Base-by-base conservation (phyloP, 2,113 vertebrate species). In the Upupa epops region DNA sequence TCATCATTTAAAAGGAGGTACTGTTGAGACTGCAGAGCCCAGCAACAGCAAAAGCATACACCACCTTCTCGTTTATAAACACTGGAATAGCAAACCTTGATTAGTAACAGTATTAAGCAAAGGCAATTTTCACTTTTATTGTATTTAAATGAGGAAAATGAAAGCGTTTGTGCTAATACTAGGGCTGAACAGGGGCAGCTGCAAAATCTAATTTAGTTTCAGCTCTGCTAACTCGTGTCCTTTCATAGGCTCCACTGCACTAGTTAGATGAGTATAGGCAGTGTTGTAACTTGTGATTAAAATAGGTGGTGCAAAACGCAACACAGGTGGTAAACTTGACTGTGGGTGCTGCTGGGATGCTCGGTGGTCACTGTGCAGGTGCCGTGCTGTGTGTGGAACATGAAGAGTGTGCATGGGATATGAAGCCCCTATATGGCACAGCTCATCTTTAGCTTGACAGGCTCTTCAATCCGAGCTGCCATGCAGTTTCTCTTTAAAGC, bases 141-240 rank as follows among this genome's bases (percentile, higher is more conserved):
- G 60, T 45, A 87, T 89, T 89, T 77, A 96, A 91, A 91, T 63
- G 29, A 93, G 42, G 37, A 82, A 94, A 95, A 90, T 40, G 22
- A 72, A 91, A 86, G 42, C 4, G 7, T 70, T 84, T 76, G 84
- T 48, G 64, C 46, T 84, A 75, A 75, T 49, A 68, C 52, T 79
- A 79, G 75, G 37, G 76, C 58, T 28, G 24, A 85, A 85, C 34
- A 74, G 18, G 83, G 25, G 40, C 58, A 77, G 58, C 3, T 51
- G 51, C 51, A 83, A 78, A 61, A 85, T 55, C 40, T 34, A 83
- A 69, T 51, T 82, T 54, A 1, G 28, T 79, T 82, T 76, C 86
- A 64, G 52, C 63, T 71, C 34, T 73, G 65, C 61, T 34, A 13
- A n/a, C n/a, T 5, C 5, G 36, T 19, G 60, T 40, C 55, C 29